Evolutionary conservation across 2,888 invertebrate genomes (phyloP), one percentile per base, ranked within the genome.

Genomic region (Gerris lacustris): DNA sequence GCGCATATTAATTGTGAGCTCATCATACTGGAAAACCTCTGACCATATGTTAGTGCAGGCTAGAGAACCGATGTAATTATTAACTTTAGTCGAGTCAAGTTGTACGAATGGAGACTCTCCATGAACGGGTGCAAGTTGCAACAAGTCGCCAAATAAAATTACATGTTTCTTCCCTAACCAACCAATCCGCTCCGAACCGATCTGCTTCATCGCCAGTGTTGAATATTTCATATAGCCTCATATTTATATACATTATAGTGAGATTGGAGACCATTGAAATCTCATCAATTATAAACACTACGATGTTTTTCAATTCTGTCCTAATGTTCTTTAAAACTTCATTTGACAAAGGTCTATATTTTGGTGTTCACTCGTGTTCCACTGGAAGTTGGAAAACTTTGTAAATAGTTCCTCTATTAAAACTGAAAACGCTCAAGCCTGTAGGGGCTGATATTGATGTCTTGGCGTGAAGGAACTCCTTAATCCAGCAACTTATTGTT

Each of bases 391-490:
- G 77, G 68, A 78, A 74, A 47, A 77, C 68, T 70, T 76, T 76
- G 66, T 79, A 77, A 45, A 78, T 72, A 66, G 78, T 79, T 55
- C 78, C 73, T 67, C 77, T 77, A 68, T 76, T 74, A 17, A 79
- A 75, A 73, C 79, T 79, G 71, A 77, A 79, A 64, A 78, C 78
- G 45, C 77, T 78, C 44, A 79, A 77, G 55, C 77, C 78, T 45
- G 78, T 79, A n/a, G 77, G 78, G 9, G 77, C 77, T 55, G 31
- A 55, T 17, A 55, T 68, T 11, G 62, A 6, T 31, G 18, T 55
- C 43, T 47, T 62, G n/a, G 5, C 31, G 62, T 62, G 45, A 15
- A 55, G 45, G n/a, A 18, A 18, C 44, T 55, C 31, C 43, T 7
- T 68, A 7, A 68, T 18, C 47, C 62, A 68, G 15, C 62, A 55